Evolutionary conservation across 2,888 invertebrate genomes (phyloP), one percentile per base, ranked within the genome.

Genomic region (Chesias legatella): DNA sequence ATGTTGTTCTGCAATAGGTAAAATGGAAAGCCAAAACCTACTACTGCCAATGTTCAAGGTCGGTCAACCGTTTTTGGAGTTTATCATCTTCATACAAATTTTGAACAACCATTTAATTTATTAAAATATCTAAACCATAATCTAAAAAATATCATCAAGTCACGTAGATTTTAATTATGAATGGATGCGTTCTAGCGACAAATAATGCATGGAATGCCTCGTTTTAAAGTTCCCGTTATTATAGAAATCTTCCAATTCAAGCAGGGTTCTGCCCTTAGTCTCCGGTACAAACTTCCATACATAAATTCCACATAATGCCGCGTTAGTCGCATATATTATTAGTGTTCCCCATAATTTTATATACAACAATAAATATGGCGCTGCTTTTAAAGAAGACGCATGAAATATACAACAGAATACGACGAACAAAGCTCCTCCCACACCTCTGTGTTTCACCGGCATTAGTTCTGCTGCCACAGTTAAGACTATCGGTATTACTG

Each of bases 181-280:
- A 5, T 17, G 3, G 13, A 17, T 17, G 5, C 13, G 5, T 17
- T 17, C 13, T 5, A 3, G 13, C 2, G 13, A 2, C 13, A 17
- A 17, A 17, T 17, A 5, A 17, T 17, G 13, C 3, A 5, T 5
- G 5, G 13, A 2, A 17, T 5, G 13, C 5, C 5, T 17, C 3
- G 13, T 17, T 3, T 17, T 17, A 17, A 17, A 17, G 5, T 2
- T 17, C 13, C 13, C 13, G 13, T 2, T 17, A 17, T 17, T 17
- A 30, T 53, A 56, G 35, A 43, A 53, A 7, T 51, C 46, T 39
- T 56, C 56, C n/a, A 56, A 47, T 24, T 56, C 51, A 6, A 47
- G 46, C 24, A 56, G 28, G 0, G 53, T 50, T 8, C 37, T 46
- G 0, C 33, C 43, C 21, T 51, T 52, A 6, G 56, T 56, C 33